phyloP scores from a whole-genome alignment of 2,888 invertebrate genomes.

The Rhamphomyia laevipes region DNA sequence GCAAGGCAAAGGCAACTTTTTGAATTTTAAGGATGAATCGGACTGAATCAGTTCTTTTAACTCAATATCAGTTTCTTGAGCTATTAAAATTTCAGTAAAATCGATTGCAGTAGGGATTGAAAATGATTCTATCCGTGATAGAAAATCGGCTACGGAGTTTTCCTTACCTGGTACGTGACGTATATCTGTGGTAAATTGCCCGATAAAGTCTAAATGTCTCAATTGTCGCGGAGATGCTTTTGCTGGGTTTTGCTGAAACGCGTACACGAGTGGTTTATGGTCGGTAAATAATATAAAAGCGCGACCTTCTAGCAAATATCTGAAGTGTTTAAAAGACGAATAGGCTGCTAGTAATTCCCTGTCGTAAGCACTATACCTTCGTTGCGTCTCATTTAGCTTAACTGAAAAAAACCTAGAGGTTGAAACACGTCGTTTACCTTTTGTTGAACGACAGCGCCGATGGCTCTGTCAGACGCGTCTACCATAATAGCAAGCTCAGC shows the following conservation, averaged over 20 bases:
- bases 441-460: slow-evolving; percentile 4
- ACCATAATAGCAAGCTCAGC: background rate
- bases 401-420: slow-evolving; percentile 6
- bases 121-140: slow-evolving; percentile 8
- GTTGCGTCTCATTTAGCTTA: background rate
- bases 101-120: background rate
- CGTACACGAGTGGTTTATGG: slow-evolving; percentile 4
- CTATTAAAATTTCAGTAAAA: slow-evolving; percentile 3
- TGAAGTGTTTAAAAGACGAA: slow-evolving; percentile 2
- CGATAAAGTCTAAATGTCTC: slow-evolving; percentile 8
- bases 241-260: slow-evolving; percentile 1
- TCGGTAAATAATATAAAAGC: background rate
- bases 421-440: background rate
- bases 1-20: background rate
- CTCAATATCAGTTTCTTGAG: background rate
- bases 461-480: slow-evolving; percentile 4
- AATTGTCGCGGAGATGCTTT: slow-evolving; percentile 4
- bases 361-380: slow-evolving; percentile 6
- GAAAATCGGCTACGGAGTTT: slow-evolving; percentile 6
- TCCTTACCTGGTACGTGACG: slow-evolving; percentile 7
- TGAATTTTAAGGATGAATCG: background rate
- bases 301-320: background rate
- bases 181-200: slow-evolving; percentile 9
- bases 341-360: slow-evolving; percentile 3
- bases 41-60: background rate